Conservation (phyloP, 2,113 vertebrate species). For the Dunckerocampus dactyliophorus region DNA sequence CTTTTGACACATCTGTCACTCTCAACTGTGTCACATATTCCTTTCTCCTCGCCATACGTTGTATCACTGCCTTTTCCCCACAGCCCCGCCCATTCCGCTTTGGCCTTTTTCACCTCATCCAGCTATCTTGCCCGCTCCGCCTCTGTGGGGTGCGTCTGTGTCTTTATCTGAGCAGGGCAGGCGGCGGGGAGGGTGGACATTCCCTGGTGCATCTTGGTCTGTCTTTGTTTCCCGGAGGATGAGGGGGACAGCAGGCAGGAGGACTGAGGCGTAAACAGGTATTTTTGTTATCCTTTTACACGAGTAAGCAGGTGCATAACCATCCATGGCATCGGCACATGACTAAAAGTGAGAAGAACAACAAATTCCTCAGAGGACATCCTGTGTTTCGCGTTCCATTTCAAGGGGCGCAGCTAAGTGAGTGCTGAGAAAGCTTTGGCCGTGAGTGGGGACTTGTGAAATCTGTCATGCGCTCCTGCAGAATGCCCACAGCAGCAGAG, state of each 20-base stretch:
- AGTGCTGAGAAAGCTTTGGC: constrained; percentile 30
- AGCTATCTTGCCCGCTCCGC: constrained; percentile 28
- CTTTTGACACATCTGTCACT: constrained; percentile 56
- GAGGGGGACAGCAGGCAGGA: not conserved
- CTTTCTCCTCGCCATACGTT: not conserved
- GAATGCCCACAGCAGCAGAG: constrained; percentile 11
- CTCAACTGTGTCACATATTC: constrained; percentile 26
- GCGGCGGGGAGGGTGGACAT: constrained; percentile 42
- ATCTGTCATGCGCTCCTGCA: constrained; percentile 9
- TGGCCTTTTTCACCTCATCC: constrained; percentile 52
- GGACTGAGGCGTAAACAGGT: constrained; percentile 6
- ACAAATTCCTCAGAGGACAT: constrained; percentile 25
- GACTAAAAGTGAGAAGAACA: constrained; percentile 31
- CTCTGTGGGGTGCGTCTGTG: constrained; percentile 48
- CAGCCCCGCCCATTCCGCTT: constrained; percentile 34
- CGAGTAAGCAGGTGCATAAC: constrained; percentile 43
- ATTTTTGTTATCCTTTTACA: constrained; percentile 42
- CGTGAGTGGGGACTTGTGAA: constrained; percentile 4
- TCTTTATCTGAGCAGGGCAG: constrained; percentile 59
- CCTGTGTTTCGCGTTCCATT: constrained; percentile 14
- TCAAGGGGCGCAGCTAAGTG: constrained; percentile 36
- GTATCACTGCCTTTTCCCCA: constrained; percentile 1
- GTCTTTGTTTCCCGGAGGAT: constrained; percentile 46
- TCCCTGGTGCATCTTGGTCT: constrained; percentile 58
- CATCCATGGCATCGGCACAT: constrained; percentile 49